Evolutionary conservation across 2,797 vertebrate genomes (phyloP).

Genomic region (Pseudochaenichthys georgianus): DNA sequence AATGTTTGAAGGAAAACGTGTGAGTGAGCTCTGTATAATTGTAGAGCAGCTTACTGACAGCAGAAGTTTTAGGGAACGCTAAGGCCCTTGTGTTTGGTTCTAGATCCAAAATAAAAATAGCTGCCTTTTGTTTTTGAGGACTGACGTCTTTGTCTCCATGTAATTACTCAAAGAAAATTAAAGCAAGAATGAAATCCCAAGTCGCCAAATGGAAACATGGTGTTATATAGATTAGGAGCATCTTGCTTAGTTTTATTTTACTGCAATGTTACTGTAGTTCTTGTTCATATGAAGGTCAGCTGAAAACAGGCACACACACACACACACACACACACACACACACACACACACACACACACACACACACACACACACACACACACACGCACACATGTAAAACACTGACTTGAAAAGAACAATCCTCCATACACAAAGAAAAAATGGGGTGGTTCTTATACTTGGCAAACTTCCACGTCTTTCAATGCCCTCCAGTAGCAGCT

Average conservation of each 20-base stretch:
- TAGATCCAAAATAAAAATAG: constrained; percentile 28
- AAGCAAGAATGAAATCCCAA: constrained; percentile 44
- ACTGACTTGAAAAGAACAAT: neutral
- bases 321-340: neutral
- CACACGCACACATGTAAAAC: neutral
- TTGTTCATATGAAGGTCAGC: constrained; percentile 31
- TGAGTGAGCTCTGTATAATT: constrained; percentile 6
- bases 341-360: too few species aligned
- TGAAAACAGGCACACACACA: neutral
- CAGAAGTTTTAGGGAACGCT: constrained; percentile 11
- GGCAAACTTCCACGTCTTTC: constrained; percentile 18
- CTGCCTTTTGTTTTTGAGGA: constrained; percentile 24
- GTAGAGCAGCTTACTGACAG: constrained; percentile 16
- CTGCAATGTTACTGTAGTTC: neutral
- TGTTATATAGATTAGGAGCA: constrained; percentile 28
- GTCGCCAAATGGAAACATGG: constrained; percentile 32
- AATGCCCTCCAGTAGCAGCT: constrained; percentile 4
- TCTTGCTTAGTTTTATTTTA: constrained; percentile 5
- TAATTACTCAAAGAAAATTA: constrained; percentile 52
- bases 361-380: too few species aligned
- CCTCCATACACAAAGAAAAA: neutral
- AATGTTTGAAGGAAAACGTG: neutral
- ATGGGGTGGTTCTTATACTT: constrained; percentile 10
- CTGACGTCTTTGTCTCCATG: constrained; percentile 20
- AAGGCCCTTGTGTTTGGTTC: constrained; percentile 30